Percentiles rank a stretch among this genome's conserved stretches.
Conservation (phyloP, 2,888 invertebrate species). For the Acronicta alni region DNA sequence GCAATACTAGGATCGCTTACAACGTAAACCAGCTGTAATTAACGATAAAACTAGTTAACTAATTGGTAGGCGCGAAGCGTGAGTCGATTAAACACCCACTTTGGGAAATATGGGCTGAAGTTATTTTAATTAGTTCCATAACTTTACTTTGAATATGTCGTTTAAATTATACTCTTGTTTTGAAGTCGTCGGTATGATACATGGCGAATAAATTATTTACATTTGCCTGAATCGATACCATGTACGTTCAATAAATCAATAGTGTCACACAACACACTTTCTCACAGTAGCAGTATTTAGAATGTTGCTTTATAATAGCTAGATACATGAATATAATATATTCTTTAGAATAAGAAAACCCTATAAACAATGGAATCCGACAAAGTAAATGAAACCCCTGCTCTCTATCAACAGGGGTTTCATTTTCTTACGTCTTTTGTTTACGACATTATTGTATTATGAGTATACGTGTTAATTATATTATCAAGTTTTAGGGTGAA, state of each 20-base stretch:
- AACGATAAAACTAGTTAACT: constrained; percentile 37
- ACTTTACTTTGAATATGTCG: constrained; percentile 22
- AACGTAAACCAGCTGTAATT: constrained; percentile 25
- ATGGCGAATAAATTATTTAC: not conserved
- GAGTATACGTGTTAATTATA: constrained; percentile 32
- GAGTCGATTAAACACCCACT: constrained; percentile 36
- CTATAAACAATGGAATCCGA: constrained; percentile 18
- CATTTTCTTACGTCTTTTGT: constrained; percentile 26
- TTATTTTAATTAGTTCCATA: constrained; percentile 43
- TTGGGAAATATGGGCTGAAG: constrained; percentile 30
- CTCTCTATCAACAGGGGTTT: no score
- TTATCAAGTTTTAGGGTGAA: constrained; percentile 41
- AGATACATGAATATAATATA: no score
- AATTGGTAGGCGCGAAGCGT: constrained; percentile 29
- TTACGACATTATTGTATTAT: constrained; percentile 4
- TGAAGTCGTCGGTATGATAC: not conserved
- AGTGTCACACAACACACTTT: not conserved
- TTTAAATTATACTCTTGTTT: constrained; percentile 3
- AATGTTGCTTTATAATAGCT: constrained; percentile 42
- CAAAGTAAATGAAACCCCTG: constrained; percentile 36
- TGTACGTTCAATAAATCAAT: constrained; percentile 6
- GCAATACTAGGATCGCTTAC: constrained; percentile 16
- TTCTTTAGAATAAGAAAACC: no score
- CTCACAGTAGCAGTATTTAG: no score
- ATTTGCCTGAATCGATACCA: not conserved